phyloP scores from a whole-genome alignment of 1,140 invertebrate genomes.

The Drosophila repletoides region DNA sequence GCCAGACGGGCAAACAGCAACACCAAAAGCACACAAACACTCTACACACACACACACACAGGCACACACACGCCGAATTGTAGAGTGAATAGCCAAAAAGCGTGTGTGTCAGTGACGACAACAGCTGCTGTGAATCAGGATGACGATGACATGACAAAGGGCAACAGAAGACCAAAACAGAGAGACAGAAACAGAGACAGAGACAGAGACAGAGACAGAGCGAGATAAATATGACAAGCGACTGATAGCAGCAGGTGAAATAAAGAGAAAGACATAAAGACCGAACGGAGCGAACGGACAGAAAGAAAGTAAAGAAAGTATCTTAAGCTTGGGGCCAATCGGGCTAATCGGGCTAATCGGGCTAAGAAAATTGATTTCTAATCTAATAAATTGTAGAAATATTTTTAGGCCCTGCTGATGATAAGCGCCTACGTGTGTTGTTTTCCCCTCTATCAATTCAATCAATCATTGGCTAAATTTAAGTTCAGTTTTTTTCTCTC shows the following conservation, averaged over 20 bases:
- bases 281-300: background rate
- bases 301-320: background rate
- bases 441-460: too few relatives aligned
- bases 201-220: background rate
- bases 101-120: slow-evolving; percentile 51
- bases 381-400: slow-evolving; percentile 6
- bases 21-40: slow-evolving; percentile 26
- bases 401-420: background rate
- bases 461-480: slow-evolving; percentile 38
- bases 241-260: too few relatives aligned
- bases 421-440: background rate
- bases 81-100: slow-evolving; percentile 71
- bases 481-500: slow-evolving; percentile 15
- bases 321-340: slow-evolving; percentile 8
- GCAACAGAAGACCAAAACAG: background rate
- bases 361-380: slow-evolving; percentile 2
- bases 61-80: too few relatives aligned
- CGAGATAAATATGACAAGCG: too few relatives aligned
- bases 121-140: slow-evolving; percentile 46
- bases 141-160: slow-evolving; percentile 38
- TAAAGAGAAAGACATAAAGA: background rate
- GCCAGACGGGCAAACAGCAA: slow-evolving; percentile 38
- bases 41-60: slow-evolving; percentile 26
- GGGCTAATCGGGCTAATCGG: slow-evolving; percentile 1
- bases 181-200: slow-evolving; percentile 1